Base-by-base conservation (phyloP, 2,113 vertebrate species). In the Pomatostomus ruficeps region DNA sequence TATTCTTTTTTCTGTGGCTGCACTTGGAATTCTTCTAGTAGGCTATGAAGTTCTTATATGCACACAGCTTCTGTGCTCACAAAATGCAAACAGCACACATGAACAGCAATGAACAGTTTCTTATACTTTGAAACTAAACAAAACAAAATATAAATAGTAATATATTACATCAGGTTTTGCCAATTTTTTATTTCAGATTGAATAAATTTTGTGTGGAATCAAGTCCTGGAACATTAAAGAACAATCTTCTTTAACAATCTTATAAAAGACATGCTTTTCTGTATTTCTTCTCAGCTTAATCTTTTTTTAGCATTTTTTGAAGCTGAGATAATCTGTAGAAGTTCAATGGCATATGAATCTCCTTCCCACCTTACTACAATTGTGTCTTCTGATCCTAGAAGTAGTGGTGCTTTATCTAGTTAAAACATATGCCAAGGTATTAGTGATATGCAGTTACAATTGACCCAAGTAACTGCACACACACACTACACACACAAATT, bases 201-300 rank as follows among this genome's bases (percentile, higher is more conserved):
- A 75, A 82, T 22, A 66, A 92, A 70, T 3, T 40, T 2, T n/a
- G 38, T 4, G 2, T 26, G 21, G 14, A 82, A 72, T 58, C 20
- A 66, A 54, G 26, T 36, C 5, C 35, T 58, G 14, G 38, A 55
- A 42, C 2, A 11, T 25, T 55, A 55, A 75, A 79, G 7, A 10
- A 35, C 7, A 0, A 12, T 38, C 2, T 49, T 71, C 29, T 78
- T 46, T n/a, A n/a, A n/a, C n/a, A n/a, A n/a, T n/a, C n/a, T n/a
- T n/a, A 11, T 45, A 49, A 67, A 81, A 75, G 2, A n/a, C 2
- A 48, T 26, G 1, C 0, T 58, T 83, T 51, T 43, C 19, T 70
- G 2, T 45, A 31, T 54, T 74, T 93, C 3, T 45, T 84, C 49
- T 58, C 7, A 66, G 18, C 29, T 76, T 45, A 23, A 14, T 11